Conservation (phyloP, 2,113 vertebrate species). For the Callopanchax toddi region DNA sequence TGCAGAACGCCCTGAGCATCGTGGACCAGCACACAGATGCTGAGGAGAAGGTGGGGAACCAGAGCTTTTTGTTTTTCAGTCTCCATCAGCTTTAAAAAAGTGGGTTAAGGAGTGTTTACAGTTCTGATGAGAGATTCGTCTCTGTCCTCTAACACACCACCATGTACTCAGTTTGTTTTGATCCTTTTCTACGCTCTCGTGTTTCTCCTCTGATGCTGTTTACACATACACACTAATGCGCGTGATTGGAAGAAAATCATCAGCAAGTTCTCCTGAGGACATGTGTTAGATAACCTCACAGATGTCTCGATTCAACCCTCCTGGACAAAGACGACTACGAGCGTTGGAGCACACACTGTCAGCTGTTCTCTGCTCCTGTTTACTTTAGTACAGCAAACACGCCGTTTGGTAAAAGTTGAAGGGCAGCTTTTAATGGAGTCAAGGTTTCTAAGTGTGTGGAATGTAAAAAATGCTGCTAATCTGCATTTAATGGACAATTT, state of each 20-base stretch:
- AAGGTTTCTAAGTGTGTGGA: constrained; percentile 56
- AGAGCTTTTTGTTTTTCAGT: background rate
- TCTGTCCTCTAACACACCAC: constrained; percentile 1
- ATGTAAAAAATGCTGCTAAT: constrained; percentile 59
- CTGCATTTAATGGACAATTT: constrained; percentile 31
- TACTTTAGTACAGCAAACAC: constrained; percentile 67
- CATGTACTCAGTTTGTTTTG: background rate
- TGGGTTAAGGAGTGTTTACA: background rate
- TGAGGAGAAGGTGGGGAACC: constrained; percentile 87
- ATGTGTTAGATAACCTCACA: background rate
- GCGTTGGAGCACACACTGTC: constrained; percentile 24
- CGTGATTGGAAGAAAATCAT: background rate
- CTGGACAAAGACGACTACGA: background rate
- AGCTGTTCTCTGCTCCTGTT: constrained; percentile 45
- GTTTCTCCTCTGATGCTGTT: constrained; percentile 14
- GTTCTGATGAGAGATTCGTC: constrained; percentile 1
- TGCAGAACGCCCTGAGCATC: constrained; percentile 86
- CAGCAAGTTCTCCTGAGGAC: background rate
- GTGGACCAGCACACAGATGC: constrained; percentile 78
- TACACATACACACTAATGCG: constrained; percentile 15
- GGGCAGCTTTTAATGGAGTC: constrained; percentile 43
- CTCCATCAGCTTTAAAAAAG: background rate
- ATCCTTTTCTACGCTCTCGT: background rate
- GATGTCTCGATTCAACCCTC: constrained; percentile 22
- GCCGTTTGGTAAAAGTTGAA: constrained; percentile 53